These are phyloP conservation scores for Lepus townsendii DNA, from an alignment of 2,797 vertebrate species.

Conservation along the genomic window DNA sequence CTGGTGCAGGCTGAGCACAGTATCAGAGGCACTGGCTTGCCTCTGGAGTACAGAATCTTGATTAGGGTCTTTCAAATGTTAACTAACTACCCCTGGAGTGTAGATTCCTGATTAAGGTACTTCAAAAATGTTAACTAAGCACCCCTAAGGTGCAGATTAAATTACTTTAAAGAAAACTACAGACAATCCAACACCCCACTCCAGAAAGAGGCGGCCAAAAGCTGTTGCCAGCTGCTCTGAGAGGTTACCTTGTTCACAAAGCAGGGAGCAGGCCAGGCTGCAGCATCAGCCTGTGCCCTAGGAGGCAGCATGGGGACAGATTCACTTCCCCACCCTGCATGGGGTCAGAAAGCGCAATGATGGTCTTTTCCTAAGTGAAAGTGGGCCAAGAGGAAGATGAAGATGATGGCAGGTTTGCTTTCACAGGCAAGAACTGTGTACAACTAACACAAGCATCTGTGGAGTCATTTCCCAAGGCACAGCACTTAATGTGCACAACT, in stretches of 20 bases:
- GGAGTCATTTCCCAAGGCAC: background rate
- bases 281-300: background rate
- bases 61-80: conserved; percentile 83
- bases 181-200: conserved; percentile 54
- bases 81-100: conserved; percentile 80
- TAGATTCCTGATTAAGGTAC: conserved; percentile 79
- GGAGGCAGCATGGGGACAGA: background rate
- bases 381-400: background rate
- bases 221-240: background rate
- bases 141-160: conserved; percentile 77
- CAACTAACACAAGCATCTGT: background rate
- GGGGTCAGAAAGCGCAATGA: background rate
- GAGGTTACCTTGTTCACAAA: background rate
- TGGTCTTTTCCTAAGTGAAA: background rate
- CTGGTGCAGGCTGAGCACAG: conserved; percentile 44
- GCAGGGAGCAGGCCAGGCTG: background rate
- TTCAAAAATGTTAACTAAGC: conserved; percentile 79
- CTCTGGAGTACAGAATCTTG: conserved; percentile 75
- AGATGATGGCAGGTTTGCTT: background rate
- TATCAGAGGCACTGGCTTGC: background rate
- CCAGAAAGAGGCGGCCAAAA: conserved; percentile 45
- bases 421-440: too few relatives aligned
- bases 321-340: background rate
- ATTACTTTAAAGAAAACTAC: conserved; percentile 77
- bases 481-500: background rate